These are phyloP conservation scores for Huso huso DNA, from an alignment of 2,797 vertebrate genomes.

Conservation along the genomic window DNA sequence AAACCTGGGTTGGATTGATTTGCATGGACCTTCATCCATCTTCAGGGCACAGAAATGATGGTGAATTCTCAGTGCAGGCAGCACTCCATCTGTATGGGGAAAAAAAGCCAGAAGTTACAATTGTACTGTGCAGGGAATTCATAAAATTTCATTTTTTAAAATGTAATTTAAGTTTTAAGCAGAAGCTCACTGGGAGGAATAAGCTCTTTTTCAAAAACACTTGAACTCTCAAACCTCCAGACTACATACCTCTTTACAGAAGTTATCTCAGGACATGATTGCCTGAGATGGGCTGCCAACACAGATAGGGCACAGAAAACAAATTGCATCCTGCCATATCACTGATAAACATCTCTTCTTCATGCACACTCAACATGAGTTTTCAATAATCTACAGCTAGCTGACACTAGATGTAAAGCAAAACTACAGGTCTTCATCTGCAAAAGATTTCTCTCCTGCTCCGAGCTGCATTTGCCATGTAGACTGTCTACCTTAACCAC, in stretches of 20 bases:
- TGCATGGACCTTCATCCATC: constrained; percentile 71
- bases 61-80: constrained; percentile 47
- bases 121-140: constrained; percentile 11
- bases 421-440: no score
- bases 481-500: no score
- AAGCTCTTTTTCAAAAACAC: constrained; percentile 26
- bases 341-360: no score
- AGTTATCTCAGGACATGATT: no score
- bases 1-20: constrained; percentile 57
- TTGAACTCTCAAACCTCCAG: constrained; percentile 19
- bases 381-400: no score
- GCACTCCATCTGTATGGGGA: constrained; percentile 28
- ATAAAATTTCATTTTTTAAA: constrained; percentile 1
- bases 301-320: no score
- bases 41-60: constrained; percentile 71
- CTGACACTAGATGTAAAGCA: no score
- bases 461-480: no score
- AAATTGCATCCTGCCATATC: no score
- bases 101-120: constrained; percentile 19
- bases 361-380: no score
- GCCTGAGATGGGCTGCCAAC: no score
- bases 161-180: constrained; percentile 35
- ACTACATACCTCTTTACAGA: background rate
- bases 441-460: no score
- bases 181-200: constrained; percentile 28